Conservation (phyloP, 2,888 invertebrate species). For the Drosophila atripex region DNA sequence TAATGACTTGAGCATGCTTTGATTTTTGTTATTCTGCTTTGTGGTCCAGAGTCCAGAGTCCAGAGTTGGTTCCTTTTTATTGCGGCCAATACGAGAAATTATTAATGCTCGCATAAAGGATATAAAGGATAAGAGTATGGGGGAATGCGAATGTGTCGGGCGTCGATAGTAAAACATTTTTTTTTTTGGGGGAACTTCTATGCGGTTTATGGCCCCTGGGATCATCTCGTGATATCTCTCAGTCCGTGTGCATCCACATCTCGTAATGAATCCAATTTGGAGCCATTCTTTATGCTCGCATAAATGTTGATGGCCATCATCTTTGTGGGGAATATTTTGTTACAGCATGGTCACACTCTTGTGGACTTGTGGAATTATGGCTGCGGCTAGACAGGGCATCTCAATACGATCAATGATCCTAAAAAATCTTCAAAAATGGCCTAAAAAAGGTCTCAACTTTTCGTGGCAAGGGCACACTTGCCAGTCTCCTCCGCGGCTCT, state of each 20-base stretch:
- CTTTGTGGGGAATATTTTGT: background rate
- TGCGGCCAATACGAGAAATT: slow-evolving; percentile 71
- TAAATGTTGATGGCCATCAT: slow-evolving; percentile 26
- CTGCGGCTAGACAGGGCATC: too few species aligned
- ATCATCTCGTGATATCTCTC: slow-evolving; percentile 11
- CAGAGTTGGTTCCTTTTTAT: slow-evolving; percentile 58
- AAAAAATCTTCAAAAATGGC: too few species aligned
- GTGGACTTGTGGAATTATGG: too few species aligned
- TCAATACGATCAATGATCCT: too few species aligned
- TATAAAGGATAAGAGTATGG: background rate
- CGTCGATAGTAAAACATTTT: slow-evolving; percentile 33
- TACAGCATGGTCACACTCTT: background rate
- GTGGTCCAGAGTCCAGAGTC: slow-evolving; percentile 39
- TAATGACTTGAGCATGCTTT: slow-evolving; percentile 74
- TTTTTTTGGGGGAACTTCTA: slow-evolving; percentile 12
- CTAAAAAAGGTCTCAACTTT: too few species aligned
- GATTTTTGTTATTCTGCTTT: slow-evolving; percentile 69
- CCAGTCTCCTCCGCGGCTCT: too few species aligned
- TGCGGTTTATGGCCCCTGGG: slow-evolving; percentile 29
- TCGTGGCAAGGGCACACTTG: too few species aligned
- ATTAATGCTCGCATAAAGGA: slow-evolving; percentile 56
- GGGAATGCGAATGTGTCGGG: slow-evolving; percentile 9
- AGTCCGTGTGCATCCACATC: background rate
- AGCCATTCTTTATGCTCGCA: slow-evolving; percentile 22
- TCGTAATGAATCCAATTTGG: slow-evolving; percentile 19